phyloP scores from a whole-genome alignment of 2,113 vertebrate species.

The Siphamia tubifer region DNA sequence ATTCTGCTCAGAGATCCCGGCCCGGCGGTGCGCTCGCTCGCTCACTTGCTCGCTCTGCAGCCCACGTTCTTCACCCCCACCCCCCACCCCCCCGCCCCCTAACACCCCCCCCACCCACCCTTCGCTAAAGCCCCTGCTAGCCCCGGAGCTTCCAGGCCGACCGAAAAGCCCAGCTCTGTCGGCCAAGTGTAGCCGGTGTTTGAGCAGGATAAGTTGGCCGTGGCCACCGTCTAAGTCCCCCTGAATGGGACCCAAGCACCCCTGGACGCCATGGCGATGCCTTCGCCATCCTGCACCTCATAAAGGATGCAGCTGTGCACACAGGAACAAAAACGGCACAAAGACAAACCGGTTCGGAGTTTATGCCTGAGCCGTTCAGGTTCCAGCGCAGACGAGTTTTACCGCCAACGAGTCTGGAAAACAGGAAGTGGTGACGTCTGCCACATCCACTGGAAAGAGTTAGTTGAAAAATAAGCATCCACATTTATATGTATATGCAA shows the following conservation, averaged over 20 bases:
- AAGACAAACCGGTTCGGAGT: constrained; percentile 41
- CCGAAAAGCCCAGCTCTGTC: constrained; percentile 52
- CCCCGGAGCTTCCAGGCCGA: constrained; percentile 53
- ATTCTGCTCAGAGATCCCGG: constrained; percentile 68
- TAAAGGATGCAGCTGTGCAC: constrained; percentile 74
- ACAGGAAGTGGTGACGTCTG: constrained; percentile 9
- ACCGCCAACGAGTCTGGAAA: constrained; percentile 10
- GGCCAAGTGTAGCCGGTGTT: constrained; percentile 76
- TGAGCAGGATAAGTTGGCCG: constrained; percentile 72
- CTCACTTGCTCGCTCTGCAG: too few relatives aligned
- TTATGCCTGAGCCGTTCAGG: constrained; percentile 43
- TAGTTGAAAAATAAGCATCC: too few relatives aligned
- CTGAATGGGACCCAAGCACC: constrained; percentile 72
- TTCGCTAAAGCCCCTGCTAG: too few relatives aligned
- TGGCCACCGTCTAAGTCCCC: constrained; percentile 60
- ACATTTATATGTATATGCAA: too few relatives aligned
- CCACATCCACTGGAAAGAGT: neutral
- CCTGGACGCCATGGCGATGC: constrained; percentile 62
- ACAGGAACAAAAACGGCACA: too few relatives aligned
- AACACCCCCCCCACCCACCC: too few relatives aligned
- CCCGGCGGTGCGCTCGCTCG: constrained; percentile 48
- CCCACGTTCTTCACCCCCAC: too few relatives aligned
- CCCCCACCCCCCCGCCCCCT: too few relatives aligned
- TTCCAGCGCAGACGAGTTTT: constrained; percentile 37
- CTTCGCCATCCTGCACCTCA: constrained; percentile 66